These are phyloP conservation scores for Bucco capensis DNA, from an alignment of 2,113 vertebrate species.

Conservation along the genomic window DNA sequence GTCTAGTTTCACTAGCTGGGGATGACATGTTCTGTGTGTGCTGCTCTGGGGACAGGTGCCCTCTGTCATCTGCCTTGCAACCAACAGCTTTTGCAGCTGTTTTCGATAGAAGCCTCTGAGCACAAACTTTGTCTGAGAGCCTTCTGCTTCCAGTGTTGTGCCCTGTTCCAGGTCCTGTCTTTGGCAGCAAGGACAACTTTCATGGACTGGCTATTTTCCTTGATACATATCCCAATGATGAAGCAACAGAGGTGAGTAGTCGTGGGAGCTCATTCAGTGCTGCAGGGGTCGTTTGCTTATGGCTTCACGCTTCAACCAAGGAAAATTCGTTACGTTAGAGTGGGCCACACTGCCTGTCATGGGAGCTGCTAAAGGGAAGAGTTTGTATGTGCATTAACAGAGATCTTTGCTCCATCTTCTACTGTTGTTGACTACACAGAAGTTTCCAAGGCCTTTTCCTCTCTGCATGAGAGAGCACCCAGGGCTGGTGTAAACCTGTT, in stretches of 20 bases:
- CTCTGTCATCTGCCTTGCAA: background rate
- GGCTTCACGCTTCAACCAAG: background rate
- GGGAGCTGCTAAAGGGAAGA: background rate
- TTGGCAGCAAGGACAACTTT: slow-evolving; percentile 93
- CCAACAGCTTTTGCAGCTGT: background rate
- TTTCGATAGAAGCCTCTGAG: background rate
- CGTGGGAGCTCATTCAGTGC: background rate
- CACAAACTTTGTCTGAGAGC: background rate
- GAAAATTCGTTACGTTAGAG: background rate
- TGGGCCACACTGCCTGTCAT: background rate
- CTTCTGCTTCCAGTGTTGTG: background rate
- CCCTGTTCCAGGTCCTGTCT: slow-evolving; percentile 85
- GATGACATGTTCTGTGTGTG: background rate
- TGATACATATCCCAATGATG: slow-evolving; percentile 96
- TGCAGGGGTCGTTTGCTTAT: background rate
- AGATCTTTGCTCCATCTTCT: background rate
- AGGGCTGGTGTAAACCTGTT: background rate
- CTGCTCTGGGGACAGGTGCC: background rate
- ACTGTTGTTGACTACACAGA: background rate
- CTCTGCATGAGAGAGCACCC: background rate
- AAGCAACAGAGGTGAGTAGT: slow-evolving; percentile 87
- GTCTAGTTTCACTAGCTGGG: accelerated
- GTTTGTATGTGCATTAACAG: accelerated
- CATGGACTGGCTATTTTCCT: slow-evolving; percentile 93
- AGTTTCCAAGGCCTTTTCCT: background rate